phyloP scores from a whole-genome alignment of 2,888 invertebrate species.

The Emmelina monodactyla region DNA sequence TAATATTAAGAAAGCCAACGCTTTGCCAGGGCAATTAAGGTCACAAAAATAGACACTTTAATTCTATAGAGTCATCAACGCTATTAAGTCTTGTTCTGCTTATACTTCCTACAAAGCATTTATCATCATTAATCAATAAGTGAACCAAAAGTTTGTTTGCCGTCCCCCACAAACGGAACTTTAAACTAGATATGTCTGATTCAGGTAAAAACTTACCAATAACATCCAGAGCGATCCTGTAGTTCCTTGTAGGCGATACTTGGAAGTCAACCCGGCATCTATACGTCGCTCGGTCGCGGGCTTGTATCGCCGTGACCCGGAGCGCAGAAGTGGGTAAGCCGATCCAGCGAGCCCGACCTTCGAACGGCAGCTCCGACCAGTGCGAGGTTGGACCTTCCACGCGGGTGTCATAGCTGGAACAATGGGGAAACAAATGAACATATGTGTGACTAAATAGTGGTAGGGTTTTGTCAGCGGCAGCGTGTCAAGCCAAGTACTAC shows the following conservation, averaged over 20 bases:
- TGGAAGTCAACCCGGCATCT: constrained; percentile 54
- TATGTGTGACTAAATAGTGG: too few relatives aligned
- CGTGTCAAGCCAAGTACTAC: too few relatives aligned
- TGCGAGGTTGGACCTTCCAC: constrained; percentile 40
- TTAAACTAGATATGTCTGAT: not conserved
- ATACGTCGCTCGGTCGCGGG: constrained; percentile 43
- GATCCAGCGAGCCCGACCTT: constrained; percentile 72
- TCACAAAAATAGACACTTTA: too few relatives aligned
- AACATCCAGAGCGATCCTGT: constrained; percentile 75
- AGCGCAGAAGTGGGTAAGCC: constrained; percentile 36
- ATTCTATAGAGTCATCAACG: too few relatives aligned
- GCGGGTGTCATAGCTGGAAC: constrained; percentile 44
- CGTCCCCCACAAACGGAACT: too few relatives aligned
- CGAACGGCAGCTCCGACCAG: constrained; percentile 64
- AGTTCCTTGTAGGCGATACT: constrained; percentile 79
- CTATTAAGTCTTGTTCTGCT: too few relatives aligned
- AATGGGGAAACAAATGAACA: not conserved
- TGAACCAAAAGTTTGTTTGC: too few relatives aligned
- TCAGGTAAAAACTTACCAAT: constrained; percentile 63
- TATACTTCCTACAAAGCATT: too few relatives aligned
- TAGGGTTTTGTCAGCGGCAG: too few relatives aligned
- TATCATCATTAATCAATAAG: too few relatives aligned
- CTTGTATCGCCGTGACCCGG: constrained; percentile 32
- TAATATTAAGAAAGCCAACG: too few relatives aligned
- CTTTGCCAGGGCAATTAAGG: too few relatives aligned